Base-by-base conservation (phyloP, 2,888 invertebrate genomes). In the Drosophila suboccidentalis region DNA sequence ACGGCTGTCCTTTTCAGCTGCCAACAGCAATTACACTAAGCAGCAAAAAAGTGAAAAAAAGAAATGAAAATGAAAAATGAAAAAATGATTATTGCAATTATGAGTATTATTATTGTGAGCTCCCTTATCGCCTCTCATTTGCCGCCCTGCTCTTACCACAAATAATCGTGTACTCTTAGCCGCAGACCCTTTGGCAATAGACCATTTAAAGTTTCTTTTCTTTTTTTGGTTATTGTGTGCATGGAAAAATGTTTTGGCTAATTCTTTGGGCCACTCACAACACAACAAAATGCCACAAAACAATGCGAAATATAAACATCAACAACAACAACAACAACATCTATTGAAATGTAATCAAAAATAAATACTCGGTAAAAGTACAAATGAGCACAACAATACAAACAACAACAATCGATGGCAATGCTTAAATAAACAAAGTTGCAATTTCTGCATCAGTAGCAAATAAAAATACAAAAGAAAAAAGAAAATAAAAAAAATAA, bases 391-490 rank as follows among this genome's bases (percentile, higher is more conserved):
- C 49, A 29, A 29, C 6, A 29, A 29, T 29, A 29, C 29, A 29
- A 29, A 29, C 50, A 51, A 57, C 53, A 58, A 29, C 29, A 41
- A 64, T 15, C 36, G 53, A 26, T 53, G 15, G 38, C 43, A 72
- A 43, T 60, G 68, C 63, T 87, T 83, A 84, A 81, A 73, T 80
- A 78, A 85, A 85, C 89, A 85, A 87, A 77, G 85, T 87, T 75
- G 79, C 89, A 77, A 74, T 81, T 83, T 75, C 77, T 85, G 69
- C 64, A 66, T 17, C 49, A 63, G 15, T 58, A 29, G 26, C 36
- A 71, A 71, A 66, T 79, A 79, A 60, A 75, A 66, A 78, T 65
- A 85, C 74, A 84, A 82, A 77, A 61, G 63, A 64, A 77, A 84
- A 81, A 66, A 71, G 46, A 64, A 70, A 74, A 79, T n/a, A 38